phyloP scores from a whole-genome alignment of 2,797 vertebrate genomes.

The Huso huso region DNA sequence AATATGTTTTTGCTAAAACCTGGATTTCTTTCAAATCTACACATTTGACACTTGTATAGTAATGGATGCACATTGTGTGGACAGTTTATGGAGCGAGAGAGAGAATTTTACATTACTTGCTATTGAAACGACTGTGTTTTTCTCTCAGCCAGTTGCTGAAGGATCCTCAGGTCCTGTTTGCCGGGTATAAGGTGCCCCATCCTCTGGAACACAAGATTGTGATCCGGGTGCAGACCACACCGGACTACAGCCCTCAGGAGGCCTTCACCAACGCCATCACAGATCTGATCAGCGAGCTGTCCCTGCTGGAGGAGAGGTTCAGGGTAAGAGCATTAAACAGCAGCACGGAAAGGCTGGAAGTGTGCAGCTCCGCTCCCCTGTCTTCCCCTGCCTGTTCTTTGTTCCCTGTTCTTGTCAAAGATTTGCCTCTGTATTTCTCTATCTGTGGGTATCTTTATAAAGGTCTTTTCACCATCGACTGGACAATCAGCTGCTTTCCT shows the following conservation, averaged over 20 bases:
- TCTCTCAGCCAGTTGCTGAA: constrained; percentile 80
- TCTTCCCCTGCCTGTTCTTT: too few relatives aligned
- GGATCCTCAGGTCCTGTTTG: constrained; percentile 92
- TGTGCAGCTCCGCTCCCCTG: too few relatives aligned
- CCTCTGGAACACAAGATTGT: constrained; percentile 95
- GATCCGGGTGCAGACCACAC: constrained; percentile 91
- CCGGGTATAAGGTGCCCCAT: constrained; percentile 94
- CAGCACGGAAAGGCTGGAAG: too few relatives aligned
- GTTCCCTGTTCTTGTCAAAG: too few relatives aligned
- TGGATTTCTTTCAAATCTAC: neutral
- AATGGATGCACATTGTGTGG: neutral
- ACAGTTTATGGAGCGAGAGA: neutral
- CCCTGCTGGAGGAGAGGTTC: constrained; percentile 88
- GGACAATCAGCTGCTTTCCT: too few relatives aligned
- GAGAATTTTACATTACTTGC: neutral
- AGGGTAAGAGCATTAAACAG: constrained; percentile 47
- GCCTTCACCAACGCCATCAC: constrained; percentile 96
- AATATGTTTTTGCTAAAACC: too few relatives aligned
- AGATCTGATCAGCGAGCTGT: constrained; percentile 89
- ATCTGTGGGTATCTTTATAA: too few relatives aligned
- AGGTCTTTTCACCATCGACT: too few relatives aligned
- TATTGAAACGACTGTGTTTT: neutral
- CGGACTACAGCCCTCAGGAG: constrained; percentile 93
- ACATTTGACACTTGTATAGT: neutral
- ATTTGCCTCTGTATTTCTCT: too few relatives aligned